Percentiles rank a stretch among this genome's conserved stretches.
Evolutionary conservation across 2,113 vertebrate genomes (phyloP).

Genomic region (Hippocampus barbouri): DNA sequence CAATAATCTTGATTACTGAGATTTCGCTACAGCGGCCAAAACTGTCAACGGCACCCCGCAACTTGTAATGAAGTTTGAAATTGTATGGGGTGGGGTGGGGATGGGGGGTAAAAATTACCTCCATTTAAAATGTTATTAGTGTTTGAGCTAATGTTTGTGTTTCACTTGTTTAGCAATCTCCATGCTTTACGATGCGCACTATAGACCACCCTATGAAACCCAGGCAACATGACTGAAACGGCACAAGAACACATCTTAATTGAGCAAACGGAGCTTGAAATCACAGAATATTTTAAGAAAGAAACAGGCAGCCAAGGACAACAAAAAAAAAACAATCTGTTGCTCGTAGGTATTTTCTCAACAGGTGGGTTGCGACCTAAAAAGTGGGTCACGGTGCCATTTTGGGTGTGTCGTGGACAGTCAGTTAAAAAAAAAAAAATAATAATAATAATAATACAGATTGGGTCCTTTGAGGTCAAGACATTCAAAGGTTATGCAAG

Average conservation of each 20-base stretch:
- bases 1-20: slow-evolving; percentile 47
- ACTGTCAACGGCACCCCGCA: slow-evolving; percentile 15
- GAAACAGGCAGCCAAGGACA: not conserved
- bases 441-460: too few relatives aligned
- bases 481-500: too few relatives aligned
- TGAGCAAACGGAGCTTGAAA: not conserved
- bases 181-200: slow-evolving; percentile 30
- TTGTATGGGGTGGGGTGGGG: slow-evolving; percentile 14
- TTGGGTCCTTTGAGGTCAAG: too few relatives aligned
- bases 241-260: not conserved
- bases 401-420: not conserved
- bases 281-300: not conserved
- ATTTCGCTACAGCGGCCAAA: slow-evolving; percentile 37
- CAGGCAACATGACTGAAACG: not conserved
- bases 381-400: not conserved
- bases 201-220: slow-evolving; percentile 12
- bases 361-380: too few relatives aligned
- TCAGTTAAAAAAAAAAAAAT: too few relatives aligned
- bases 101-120: slow-evolving; percentile 8
- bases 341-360: too few relatives aligned
- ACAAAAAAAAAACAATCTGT: not conserved
- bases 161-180: slow-evolving; percentile 57
- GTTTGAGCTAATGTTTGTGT: slow-evolving; percentile 61
- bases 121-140: slow-evolving; percentile 59
- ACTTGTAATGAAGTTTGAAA: slow-evolving; percentile 30